These are phyloP conservation scores for Andrena camellia DNA, from an alignment of 2,888 invertebrate species.

Conservation along the genomic window DNA sequence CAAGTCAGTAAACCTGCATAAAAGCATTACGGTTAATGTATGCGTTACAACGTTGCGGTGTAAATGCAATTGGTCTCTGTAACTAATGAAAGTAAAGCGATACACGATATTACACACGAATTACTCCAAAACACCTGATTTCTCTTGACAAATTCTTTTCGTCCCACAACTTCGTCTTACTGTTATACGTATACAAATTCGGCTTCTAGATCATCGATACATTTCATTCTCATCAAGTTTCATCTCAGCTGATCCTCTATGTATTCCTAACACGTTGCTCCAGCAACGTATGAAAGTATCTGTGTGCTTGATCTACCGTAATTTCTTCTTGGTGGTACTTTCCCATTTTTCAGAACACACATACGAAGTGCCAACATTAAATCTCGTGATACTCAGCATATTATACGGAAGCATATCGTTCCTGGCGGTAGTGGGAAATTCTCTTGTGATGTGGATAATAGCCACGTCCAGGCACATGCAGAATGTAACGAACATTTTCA, in stretches of 20 bases:
- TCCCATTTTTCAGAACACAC: slow-evolving; percentile 86
- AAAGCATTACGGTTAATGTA: background rate
- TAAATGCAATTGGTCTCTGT: background rate
- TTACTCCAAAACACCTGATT: background rate
- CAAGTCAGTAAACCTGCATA: background rate
- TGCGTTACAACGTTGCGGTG: background rate
- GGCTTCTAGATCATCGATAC: no score
- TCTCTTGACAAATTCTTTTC: background rate
- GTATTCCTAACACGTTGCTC: no score
- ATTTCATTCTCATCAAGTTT: no score
- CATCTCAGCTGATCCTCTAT: no score
- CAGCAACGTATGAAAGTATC: background rate
- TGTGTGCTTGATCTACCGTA: background rate
- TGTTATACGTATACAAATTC: no score
- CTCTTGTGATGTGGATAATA: slow-evolving; percentile 94
- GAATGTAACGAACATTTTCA: slow-evolving; percentile 94
- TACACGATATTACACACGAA: background rate
- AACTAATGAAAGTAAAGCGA: background rate
- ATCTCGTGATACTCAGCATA: slow-evolving; percentile 91
- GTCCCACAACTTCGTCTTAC: no score
- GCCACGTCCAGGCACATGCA: slow-evolving; percentile 92
- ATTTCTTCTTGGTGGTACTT: no score
- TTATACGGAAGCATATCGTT: slow-evolving; percentile 94
- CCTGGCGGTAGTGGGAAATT: slow-evolving; percentile 93
- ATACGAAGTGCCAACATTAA: slow-evolving; percentile 91